Evolutionary conservation across 2,888 invertebrate species (phyloP), one percentile per base, ranked within the genome.

Genomic region (Oscheius onirici): DNA sequence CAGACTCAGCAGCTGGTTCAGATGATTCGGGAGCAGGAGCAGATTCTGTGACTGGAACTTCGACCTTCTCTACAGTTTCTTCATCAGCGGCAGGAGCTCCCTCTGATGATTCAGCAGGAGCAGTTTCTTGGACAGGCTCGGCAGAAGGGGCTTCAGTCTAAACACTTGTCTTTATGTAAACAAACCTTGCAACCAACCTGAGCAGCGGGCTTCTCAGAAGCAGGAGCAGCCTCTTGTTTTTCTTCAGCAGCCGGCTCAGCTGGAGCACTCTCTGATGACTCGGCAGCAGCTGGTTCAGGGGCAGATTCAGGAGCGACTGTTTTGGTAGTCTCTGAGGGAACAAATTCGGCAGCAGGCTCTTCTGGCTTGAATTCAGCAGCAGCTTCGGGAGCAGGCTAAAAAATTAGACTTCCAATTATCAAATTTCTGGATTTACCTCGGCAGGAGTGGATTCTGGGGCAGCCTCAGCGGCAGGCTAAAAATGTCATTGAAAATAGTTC

Each of bases 1-100:
- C 43, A 43, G 60, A 17, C 10, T 60, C 60, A 43, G 60, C 43
- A 13, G 60, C 51, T 8, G 34, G 46, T 15, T 15, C 51, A 26
- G 65, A 20, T 13, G 65, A 22, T 49, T 65, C 65, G 26, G 65
- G 65, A 26, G 66, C 66, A 22, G 65, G 65, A 26, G 66, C 66
- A 22, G 66, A 51, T 66, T 66, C 66, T 2, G 66, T 44, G 26
- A 55, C 66, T 20, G 65, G 65, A 20, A 51, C 65, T 24, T 65
- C 65, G 8, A 46, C 22, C 43, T 60, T 60, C 60, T 60, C 60
- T 3, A 60, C 43, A 15, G 26, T 24, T 20, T 60, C 60, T 41
- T 60, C 65, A 26, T 10, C 65, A 54, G 22, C 6, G 20, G 66
- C 17, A 20, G 54, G 8, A 40, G 54, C 41, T 40, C 3, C 2